Evolutionary conservation across 1,140 invertebrate genomes (phyloP), one percentile per base, ranked within the genome.

Genomic region (Triops longicaudatus): DNA sequence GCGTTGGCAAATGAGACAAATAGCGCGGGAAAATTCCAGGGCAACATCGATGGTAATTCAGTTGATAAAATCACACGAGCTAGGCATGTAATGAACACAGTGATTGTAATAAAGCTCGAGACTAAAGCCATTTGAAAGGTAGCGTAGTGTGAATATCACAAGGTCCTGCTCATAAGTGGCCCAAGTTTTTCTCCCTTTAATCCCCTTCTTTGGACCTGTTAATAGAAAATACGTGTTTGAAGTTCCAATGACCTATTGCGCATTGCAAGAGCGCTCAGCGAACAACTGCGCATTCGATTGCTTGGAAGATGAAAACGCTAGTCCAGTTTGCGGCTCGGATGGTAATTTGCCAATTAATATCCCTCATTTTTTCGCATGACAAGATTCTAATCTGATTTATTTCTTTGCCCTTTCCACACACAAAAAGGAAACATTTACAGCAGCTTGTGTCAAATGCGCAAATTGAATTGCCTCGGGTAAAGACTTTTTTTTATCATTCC

Each of bases 401-500:
- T 14, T 44, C 12, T 31, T 42, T 44, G 22, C 26, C 17, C n/a
- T 22, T 42, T 11, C 5, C 26, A 9, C 17, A 12, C 3, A 12
- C 43, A 37, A 31, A 42, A 27, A 63, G 50, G 50, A 63, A 91
- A 90, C 81, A 88, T 95, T 28, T 97, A 97, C 84, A 88, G 88
- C 78, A 95, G 91, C 81, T 90, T 94, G 80, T 97, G 95, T 82
- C 93, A 97, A 83, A 90, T 97, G 85, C 91, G 91, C 83, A 91
- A 94, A 88, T 87, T 95, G 5, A 95, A 94, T 81, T 96, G 94
- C 84, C 50, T 63, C 10, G 93, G 93, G 93, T 95, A 82, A 87
- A 89, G 88, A 71, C 14, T 44, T 73, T 26, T 77, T 73, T 37
- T 28, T 17, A 41, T 74, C 50, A 63, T n/a, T n/a, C 22, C 22